A percentile compares a stretch with the other conserved stretches of the same genome.
Evolutionary conservation across 2,888 invertebrate species (phyloP).

Genomic region (Pristionchus arcanus): DNA sequence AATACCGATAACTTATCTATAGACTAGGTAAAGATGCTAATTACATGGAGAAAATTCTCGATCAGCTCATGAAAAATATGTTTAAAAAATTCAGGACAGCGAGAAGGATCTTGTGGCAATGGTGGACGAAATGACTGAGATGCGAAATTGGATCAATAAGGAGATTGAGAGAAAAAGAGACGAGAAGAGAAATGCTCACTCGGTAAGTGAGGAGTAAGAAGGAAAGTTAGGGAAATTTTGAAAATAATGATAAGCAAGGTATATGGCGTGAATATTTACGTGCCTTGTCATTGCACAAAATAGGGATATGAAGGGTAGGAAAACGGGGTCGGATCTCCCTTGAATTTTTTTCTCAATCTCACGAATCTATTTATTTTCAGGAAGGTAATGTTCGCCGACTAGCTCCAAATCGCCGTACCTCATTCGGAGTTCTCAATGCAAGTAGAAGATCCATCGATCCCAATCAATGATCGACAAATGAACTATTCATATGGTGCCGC

Average conservation of each 20-base stretch:
- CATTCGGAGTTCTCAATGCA: neutral
- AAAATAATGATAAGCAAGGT: neutral
- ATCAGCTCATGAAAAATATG: neutral
- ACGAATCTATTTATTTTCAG: neutral
- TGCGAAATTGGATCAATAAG: slow-evolving; percentile 13
- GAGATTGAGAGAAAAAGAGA: slow-evolving; percentile 23
- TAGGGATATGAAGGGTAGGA: neutral
- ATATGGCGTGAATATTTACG: neutral
- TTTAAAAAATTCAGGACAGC: neutral
- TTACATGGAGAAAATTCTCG: neutral
- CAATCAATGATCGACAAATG: neutral
- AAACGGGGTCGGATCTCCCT: neutral
- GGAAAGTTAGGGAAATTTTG: neutral
- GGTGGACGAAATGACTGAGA: neutral
- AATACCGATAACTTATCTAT: neutral
- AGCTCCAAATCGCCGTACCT: neutral
- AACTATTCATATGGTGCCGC: neutral
- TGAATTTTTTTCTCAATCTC: neutral
- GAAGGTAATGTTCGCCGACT: slow-evolving; percentile 2
- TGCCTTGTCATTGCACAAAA: neutral
- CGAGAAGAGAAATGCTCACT: slow-evolving; percentile 25
- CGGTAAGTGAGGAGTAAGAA: neutral
- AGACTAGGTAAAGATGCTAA: neutral
- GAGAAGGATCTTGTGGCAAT: neutral
- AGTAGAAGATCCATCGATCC: slow-evolving; percentile 29